Evolutionary conservation across 2,797 vertebrate genomes (phyloP), one percentile per base, ranked within the genome.

Genomic region (Coregonus suidteri): DNA sequence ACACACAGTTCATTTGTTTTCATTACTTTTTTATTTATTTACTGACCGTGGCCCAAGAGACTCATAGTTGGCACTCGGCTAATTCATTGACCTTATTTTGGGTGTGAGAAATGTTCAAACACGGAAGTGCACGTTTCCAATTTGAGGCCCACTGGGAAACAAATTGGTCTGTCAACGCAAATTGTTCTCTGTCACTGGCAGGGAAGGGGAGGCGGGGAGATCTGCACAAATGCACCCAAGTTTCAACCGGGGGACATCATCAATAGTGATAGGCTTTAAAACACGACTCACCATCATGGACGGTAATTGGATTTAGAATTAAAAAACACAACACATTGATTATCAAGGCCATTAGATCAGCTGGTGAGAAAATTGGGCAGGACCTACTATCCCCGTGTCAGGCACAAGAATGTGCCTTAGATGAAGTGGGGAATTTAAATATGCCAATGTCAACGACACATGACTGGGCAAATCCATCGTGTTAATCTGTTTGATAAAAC

Each of bases 301-400:
- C 76, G 65, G 68, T 91, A 90, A 93, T 91, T 90, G 87, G 84
- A 90, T 92, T 91, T 88, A 71, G 88, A 91, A 89, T 89, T 73
- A 87, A 86, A 84, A 85, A 86, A 74, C 80, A 35, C 77, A 76
- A 84, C 80, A 76, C 82, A 91, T 90, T 90, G 87, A 91, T 93
- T 88, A 89, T 82, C 2, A 73, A 71, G 78, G 82, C 77, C 79
- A 81, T 91, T 89, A 86, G 73, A 34, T 0, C 34, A 18, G 69
- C 20, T 18, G 77, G 84, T 77, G 14, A 83, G 84, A 83, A 70
- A 84, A 91, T 86, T 84, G 89, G 80, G 71, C 37, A 35, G 71
- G 25, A 18, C 52, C 54, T 53, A 30, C 20, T 37, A 51, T 56
- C 56, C 15, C 35, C 30, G 4, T 16, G 66, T 54, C 31, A 7